Conservation (phyloP, 2,888 invertebrate genomes). For the Drosophila conformis region DNA sequence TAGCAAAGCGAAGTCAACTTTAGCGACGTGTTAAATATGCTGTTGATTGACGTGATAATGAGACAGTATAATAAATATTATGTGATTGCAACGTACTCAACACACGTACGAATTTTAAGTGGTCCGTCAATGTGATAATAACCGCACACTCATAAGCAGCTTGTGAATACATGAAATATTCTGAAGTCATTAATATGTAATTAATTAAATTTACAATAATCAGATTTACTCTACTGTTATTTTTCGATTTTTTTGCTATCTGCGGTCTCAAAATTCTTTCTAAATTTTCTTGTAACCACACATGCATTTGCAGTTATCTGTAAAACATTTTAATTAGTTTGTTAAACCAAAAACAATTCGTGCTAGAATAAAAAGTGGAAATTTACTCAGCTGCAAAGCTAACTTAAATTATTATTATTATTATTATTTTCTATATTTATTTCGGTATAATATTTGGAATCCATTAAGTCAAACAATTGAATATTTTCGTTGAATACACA, state of each 20-base stretch:
- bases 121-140: conserved; percentile 4
- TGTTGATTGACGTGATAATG: conserved; percentile 25
- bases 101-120: not conserved
- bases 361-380: conserved; percentile 6
- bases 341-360: conserved; percentile 21
- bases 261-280: not conserved
- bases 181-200: conserved; percentile 1
- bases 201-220: conserved; percentile 19
- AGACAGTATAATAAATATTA: conserved; percentile 6
- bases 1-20: conserved; percentile 2
- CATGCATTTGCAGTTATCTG: not conserved
- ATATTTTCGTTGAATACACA: conserved; percentile 15
- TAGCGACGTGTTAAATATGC: conserved; percentile 20
- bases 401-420: not conserved
- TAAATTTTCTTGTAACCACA: not conserved
- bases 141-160: conserved; percentile 20
- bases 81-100: not conserved
- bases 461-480: conserved; percentile 72
- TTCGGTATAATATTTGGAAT: conserved; percentile 54
- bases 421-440: conserved; percentile 25
- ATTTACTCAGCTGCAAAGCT: not conserved
- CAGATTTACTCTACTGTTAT: not conserved
- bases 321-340: conserved; percentile 50
- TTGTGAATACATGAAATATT: conserved; percentile 22
- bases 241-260: not conserved